phyloP scores from a whole-genome alignment of 2,113 vertebrate species.

The Heliornis fulica region DNA sequence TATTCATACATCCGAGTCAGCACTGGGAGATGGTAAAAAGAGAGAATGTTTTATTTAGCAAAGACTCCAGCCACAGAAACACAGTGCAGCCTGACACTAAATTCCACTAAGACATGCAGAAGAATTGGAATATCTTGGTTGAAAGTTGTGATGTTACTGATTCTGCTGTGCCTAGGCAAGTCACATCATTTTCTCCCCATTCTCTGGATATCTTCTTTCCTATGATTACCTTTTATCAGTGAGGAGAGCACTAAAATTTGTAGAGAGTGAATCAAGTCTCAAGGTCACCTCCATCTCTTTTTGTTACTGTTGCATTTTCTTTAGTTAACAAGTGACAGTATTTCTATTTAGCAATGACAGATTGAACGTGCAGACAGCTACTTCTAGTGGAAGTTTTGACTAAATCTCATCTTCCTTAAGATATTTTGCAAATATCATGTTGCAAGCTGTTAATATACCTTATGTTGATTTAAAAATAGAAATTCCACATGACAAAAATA shows the following conservation, averaged over 20 bases:
- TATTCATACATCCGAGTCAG: neutral
- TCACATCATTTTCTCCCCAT: neutral
- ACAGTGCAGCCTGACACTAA: neutral
- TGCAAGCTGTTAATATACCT: conserved; percentile 29
- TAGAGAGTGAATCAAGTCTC: neutral
- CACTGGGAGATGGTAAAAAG: neutral
- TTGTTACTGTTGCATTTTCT: neutral
- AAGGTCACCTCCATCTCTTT: neutral
- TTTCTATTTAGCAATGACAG: neutral
- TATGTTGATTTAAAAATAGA: conserved; percentile 37
- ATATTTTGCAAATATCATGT: conserved; percentile 33
- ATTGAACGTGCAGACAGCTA: neutral
- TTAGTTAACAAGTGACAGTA: neutral
- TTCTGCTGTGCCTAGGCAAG: neutral
- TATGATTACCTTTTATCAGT: neutral
- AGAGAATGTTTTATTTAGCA: neutral
- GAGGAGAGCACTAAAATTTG: neutral
- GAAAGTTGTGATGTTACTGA: neutral
- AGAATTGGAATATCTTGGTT: neutral
- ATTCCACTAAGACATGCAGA: neutral
- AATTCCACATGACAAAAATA: conserved; percentile 35
- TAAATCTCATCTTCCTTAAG: neutral
- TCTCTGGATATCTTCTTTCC: neutral
- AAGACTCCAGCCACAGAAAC: neutral
- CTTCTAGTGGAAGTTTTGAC: neutral